phyloP scores from a whole-genome alignment of 2,797 vertebrate genomes.

The Sandelia bainsii region DNA sequence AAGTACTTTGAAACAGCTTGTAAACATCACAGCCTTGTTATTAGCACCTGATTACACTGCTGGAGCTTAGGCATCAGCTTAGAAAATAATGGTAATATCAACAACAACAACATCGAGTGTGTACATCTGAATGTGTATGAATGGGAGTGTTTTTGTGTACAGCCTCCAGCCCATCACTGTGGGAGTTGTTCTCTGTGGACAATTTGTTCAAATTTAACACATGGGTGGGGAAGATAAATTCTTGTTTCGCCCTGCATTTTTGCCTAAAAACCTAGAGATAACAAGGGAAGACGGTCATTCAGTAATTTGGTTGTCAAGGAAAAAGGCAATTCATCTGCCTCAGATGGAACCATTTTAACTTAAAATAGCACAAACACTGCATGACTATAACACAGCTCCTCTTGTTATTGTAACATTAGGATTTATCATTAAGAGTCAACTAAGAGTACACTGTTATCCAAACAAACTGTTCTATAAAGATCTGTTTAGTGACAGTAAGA shows the following conservation, averaged over 20 bases:
- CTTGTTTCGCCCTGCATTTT: constrained; percentile 27
- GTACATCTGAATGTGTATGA: constrained; percentile 8
- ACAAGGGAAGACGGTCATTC: constrained; percentile 36
- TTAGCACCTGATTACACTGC: constrained; percentile 77
- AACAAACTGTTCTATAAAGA: constrained; percentile 3
- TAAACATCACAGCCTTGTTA: constrained; percentile 78
- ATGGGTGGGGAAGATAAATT: constrained; percentile 58
- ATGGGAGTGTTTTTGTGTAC: constrained; percentile 12
- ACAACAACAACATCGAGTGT: constrained; percentile 48
- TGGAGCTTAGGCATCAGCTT: constrained; percentile 63
- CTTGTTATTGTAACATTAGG: constrained; percentile 12
- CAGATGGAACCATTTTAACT: constrained; percentile 1
- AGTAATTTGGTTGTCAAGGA: constrained; percentile 41
- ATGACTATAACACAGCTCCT: constrained; percentile 10
- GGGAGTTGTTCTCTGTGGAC: constrained; percentile 62
- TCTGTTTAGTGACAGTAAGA: constrained; percentile 4
- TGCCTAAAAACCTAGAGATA: constrained; percentile 45
- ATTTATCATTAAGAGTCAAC: neutral
- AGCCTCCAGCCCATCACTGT: constrained; percentile 37
- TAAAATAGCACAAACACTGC: constrained; percentile 27
- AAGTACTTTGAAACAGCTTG: constrained; percentile 69
- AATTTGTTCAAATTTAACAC: constrained; percentile 69
- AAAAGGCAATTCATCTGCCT: constrained; percentile 24
- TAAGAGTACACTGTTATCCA: neutral
- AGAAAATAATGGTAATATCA: constrained; percentile 66